These are phyloP conservation scores for human (Homo sapiens) DNA, from an alignment of 2,113 vertebrate species.

Conservation along the genomic window GRCh38 chr3:111201001-111201500, in stretches of 20 bases:
- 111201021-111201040: neutral
- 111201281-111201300: conserved; percentile 38
- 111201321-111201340: conserved; percentile 36
- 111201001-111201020: neutral
- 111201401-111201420: conserved; percentile 71
- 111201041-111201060: conserved; percentile 8
- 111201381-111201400: conserved; percentile 79
- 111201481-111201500: conserved; percentile 8
- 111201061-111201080: conserved; percentile 26
- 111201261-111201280: conserved; percentile 16
- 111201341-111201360: conserved; percentile 66
- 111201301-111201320: conserved; percentile 55
- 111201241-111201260: neutral
- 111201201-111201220: conserved; percentile 41
- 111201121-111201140: conserved; percentile 32
- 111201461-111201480: conserved; percentile 43
- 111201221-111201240: neutral
- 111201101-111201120: conserved; percentile 36
- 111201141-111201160: conserved; percentile 20
- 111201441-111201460: conserved; percentile 22
- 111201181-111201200: conserved; percentile 41
- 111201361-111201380: conserved; percentile 71
- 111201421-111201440: conserved; percentile 80
- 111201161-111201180: conserved; percentile 47
- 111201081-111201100: neutral